Percentiles rank a stretch among this genome's conserved stretches.
Conservation (phyloP, 2,888 invertebrate genomes). For the Herminia tarsipennalis region DNA sequence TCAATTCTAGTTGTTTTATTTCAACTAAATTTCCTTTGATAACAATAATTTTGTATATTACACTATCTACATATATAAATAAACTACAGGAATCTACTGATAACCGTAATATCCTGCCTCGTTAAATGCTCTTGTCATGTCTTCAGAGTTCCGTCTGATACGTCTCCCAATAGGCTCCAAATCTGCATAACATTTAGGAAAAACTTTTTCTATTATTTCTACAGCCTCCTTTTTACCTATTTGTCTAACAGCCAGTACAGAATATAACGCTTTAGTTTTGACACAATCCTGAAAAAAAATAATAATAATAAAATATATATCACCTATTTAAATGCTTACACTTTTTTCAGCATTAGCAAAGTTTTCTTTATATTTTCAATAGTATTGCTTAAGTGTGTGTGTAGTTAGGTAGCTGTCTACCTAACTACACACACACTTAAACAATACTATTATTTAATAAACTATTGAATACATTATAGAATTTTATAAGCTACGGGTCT, state of each 20-base stretch:
- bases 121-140: slow-evolving; percentile 90
- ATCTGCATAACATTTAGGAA: slow-evolving; percentile 95
- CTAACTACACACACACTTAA: no score
- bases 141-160: slow-evolving; percentile 90
- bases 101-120: slow-evolving; percentile 94
- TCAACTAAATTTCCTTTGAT: slow-evolving; percentile 40
- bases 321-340: no score
- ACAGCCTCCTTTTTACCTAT: slow-evolving; percentile 90
- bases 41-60: slow-evolving; percentile 21
- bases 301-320: no score
- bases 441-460: no score
- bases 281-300: slow-evolving; percentile 92
- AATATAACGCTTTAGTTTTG: slow-evolving; percentile 93
- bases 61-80: slow-evolving; percentile 36
- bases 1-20: slow-evolving; percentile 65
- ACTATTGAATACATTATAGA: no score
- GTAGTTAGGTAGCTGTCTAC: no score
- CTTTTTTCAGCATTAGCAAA: no score
- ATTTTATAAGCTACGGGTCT: no score
- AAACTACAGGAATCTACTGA: slow-evolving; percentile 61
- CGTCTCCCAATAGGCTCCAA: slow-evolving; percentile 96
- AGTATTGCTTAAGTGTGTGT: no score
- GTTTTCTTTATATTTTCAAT: no score
- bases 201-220: slow-evolving; percentile 93
- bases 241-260: slow-evolving; percentile 93